These are phyloP conservation scores for Eurystomus glaucurus DNA, from an alignment of 2,797 vertebrate genomes.

Conservation along the genomic window DNA sequence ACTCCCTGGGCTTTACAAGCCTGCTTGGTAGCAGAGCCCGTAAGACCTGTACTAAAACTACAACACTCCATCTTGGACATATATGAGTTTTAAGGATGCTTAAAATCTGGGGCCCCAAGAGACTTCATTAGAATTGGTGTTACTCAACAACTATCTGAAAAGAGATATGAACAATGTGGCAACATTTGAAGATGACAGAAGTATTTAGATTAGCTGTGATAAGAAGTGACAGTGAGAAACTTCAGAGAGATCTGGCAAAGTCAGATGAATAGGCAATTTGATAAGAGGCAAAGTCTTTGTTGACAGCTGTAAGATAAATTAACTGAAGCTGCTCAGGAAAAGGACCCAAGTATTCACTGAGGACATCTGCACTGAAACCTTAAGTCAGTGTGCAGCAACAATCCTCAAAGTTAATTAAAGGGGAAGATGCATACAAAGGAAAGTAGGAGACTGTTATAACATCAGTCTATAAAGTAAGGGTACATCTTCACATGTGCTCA, in stretches of 20 bases:
- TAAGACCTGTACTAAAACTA: constrained; percentile 39
- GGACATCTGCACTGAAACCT: constrained; percentile 27
- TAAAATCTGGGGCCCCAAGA: constrained; percentile 13
- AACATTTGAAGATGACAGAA: constrained; percentile 69
- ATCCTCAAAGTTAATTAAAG: constrained; percentile 11
- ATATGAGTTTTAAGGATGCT: constrained; percentile 34
- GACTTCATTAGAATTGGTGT: constrained; percentile 21
- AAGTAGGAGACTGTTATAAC: background rate
- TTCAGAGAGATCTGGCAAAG: constrained; percentile 59
- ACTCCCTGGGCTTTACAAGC: background rate
- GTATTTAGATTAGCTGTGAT: constrained; percentile 61
- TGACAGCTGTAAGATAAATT: constrained; percentile 62
- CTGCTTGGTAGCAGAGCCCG: background rate
- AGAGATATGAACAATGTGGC: constrained; percentile 66
- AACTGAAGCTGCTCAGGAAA: constrained; percentile 46
- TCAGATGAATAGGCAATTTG: constrained; percentile 56
- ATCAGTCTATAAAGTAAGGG: background rate
- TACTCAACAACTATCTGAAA: constrained; percentile 62
- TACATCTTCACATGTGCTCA: background rate
- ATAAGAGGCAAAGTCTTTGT: constrained; percentile 62
- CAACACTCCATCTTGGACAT: background rate
- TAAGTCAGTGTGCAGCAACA: background rate
- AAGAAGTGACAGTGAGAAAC: constrained; percentile 59
- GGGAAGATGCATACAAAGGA: background rate
- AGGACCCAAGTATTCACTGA: constrained; percentile 6